Conservation (phyloP, 2,888 invertebrate genomes). For the Anthophora plumipes region DNA sequence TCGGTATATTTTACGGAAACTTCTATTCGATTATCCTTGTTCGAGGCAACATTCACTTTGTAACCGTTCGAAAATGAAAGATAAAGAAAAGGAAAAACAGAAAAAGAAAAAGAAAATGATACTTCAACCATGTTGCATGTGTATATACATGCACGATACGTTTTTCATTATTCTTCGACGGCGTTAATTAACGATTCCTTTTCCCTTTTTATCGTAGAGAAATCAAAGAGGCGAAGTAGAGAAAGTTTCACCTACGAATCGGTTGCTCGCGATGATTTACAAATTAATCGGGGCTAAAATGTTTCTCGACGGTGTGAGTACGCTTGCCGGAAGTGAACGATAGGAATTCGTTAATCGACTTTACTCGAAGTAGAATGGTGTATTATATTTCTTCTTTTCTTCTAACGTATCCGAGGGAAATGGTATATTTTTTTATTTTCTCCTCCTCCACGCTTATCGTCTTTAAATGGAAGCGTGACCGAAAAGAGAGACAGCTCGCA, state of each 20-base stretch:
- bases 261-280: neutral
- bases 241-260: slow-evolving; percentile 7
- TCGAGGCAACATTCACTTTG: neutral
- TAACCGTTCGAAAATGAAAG: neutral
- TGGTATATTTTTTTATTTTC: neutral
- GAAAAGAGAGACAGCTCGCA: slow-evolving; percentile 21
- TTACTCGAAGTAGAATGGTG: neutral
- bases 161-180: neutral
- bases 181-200: slow-evolving; percentile 18
- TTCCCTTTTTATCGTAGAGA: slow-evolving; percentile 25
- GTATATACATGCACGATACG: too few species aligned
- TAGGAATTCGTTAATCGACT: neutral
- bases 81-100: too few species aligned
- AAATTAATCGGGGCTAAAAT: neutral
- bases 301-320: neutral
- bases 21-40: neutral
- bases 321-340: neutral
- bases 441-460: too few species aligned
- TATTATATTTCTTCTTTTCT: neutral
- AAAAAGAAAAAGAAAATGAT: neutral
- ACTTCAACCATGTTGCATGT: too few species aligned
- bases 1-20: slow-evolving; percentile 22
- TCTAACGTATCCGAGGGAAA: neutral
- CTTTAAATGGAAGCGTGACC: slow-evolving; percentile 17
- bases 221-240: slow-evolving; percentile 22